phyloP scores from a whole-genome alignment of 1,140 invertebrate species.

The Parapsyche elsis region DNA sequence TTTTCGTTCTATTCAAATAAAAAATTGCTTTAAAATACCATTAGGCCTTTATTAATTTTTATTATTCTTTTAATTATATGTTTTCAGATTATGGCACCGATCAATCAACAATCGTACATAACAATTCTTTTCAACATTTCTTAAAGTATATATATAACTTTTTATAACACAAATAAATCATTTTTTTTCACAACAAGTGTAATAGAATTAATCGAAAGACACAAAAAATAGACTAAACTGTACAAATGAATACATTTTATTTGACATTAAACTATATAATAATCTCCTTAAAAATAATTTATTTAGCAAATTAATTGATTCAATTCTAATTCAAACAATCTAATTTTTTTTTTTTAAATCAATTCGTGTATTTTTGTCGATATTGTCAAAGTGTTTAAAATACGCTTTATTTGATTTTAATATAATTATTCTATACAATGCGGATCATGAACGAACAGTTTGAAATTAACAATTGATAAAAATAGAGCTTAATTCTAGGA shows the following conservation, averaged over 20 bases:
- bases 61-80: neutral
- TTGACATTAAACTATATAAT: neutral
- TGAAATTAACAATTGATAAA: no score
- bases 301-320: neutral
- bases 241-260: no score
- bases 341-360: no score
- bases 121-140: slow-evolving; percentile 30
- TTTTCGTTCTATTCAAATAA: neutral
- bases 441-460: no score
- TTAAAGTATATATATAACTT: neutral
- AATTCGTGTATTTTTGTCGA: no score
- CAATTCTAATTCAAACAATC: no score
- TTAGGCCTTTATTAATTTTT: slow-evolving; percentile 17
- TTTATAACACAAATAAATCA: slow-evolving; percentile 15
- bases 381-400: no score
- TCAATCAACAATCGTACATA: slow-evolving; percentile 18
- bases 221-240: no score
- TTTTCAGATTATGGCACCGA: slow-evolving; percentile 10
- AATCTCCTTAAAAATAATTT: neutral
- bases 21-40: slow-evolving; percentile 12
- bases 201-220: neutral
- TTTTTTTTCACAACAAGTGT: slow-evolving; percentile 1
- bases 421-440: no score
- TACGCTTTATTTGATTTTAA: no score
- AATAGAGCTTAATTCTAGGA: no score